Conservation (phyloP, 2,888 invertebrate species). For the Neelides folsomi region DNA sequence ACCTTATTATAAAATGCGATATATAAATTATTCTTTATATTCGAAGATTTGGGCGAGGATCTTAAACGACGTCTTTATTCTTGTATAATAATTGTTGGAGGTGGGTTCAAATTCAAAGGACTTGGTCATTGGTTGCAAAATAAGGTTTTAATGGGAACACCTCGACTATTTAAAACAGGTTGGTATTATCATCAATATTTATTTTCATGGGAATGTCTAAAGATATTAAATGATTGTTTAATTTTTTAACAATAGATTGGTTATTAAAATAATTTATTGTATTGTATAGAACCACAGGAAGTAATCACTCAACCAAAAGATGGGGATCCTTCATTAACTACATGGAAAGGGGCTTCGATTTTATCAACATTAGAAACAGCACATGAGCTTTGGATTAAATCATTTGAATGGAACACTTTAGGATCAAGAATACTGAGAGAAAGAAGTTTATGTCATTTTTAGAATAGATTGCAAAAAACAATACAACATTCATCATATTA, state of each 20-base stretch:
- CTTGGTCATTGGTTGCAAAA: slow-evolving; percentile 78
- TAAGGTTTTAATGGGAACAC: slow-evolving; percentile 67
- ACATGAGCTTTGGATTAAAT: slow-evolving; percentile 79
- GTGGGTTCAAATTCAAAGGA: slow-evolving; percentile 75
- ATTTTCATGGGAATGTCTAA: no score
- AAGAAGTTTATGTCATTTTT: slow-evolving; percentile 62
- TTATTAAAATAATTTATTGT: background rate
- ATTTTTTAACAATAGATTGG: no score
- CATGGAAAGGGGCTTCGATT: slow-evolving; percentile 90
- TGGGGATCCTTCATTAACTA: slow-evolving; percentile 75
- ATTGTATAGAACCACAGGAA: slow-evolving; percentile 57
- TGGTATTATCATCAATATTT: no score
- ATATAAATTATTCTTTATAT: no score
- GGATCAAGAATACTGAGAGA: slow-evolving; percentile 77
- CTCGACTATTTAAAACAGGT: slow-evolving; percentile 58
- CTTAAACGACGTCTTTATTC: slow-evolving; percentile 87
- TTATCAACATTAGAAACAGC: slow-evolving; percentile 86
- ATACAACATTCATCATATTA: no score
- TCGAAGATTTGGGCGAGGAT: slow-evolving; percentile 53
- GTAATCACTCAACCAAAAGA: slow-evolving; percentile 83
- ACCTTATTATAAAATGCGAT: no score
- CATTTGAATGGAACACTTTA: slow-evolving; percentile 69
- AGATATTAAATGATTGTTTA: no score
- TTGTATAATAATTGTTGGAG: slow-evolving; percentile 79
- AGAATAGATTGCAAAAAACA: background rate